phyloP scores from a whole-genome alignment of 2,113 vertebrate species.

The Callipepla squamata region DNA sequence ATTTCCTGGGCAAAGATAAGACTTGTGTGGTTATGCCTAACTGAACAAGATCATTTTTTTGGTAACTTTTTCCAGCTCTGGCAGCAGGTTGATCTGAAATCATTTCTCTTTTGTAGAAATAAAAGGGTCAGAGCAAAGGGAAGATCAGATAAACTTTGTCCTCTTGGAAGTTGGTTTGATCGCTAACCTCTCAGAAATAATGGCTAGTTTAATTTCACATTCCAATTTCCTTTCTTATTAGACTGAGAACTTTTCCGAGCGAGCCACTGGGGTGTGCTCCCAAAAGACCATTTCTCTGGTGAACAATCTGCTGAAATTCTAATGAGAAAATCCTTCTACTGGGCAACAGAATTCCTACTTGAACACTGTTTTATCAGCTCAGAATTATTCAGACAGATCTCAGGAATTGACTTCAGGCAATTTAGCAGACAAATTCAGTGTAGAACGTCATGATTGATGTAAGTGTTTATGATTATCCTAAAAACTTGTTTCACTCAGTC shows the following conservation, averaged over 20 bases:
- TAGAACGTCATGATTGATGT: constrained; percentile 51
- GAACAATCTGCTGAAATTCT: constrained; percentile 41
- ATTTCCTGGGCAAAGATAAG: not conserved
- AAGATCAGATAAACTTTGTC: not conserved
- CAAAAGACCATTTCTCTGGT: not conserved
- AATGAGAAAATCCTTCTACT: constrained; percentile 45
- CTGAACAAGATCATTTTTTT: not conserved
- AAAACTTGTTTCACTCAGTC: constrained; percentile 11
- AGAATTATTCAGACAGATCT: constrained; percentile 54
- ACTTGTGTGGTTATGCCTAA: not conserved
- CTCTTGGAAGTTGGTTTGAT: not conserved
- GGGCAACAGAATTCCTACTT: constrained; percentile 29
- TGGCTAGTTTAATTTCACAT: not conserved
- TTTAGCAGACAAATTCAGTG: constrained; percentile 60
- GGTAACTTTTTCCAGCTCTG: not conserved
- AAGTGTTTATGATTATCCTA: constrained; percentile 58
- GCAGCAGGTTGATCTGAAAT: not conserved
- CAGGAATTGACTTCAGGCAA: constrained; percentile 48
- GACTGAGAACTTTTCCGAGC: not conserved
- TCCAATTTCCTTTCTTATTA: not conserved
- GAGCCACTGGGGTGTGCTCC: not conserved
- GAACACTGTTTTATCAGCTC: constrained; percentile 36
- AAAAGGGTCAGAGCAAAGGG: not conserved
- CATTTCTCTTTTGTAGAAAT: not conserved
- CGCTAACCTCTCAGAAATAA: not conserved